Base-by-base conservation (phyloP, 2,888 invertebrate genomes). In the Eutolmus rufibarbis region DNA sequence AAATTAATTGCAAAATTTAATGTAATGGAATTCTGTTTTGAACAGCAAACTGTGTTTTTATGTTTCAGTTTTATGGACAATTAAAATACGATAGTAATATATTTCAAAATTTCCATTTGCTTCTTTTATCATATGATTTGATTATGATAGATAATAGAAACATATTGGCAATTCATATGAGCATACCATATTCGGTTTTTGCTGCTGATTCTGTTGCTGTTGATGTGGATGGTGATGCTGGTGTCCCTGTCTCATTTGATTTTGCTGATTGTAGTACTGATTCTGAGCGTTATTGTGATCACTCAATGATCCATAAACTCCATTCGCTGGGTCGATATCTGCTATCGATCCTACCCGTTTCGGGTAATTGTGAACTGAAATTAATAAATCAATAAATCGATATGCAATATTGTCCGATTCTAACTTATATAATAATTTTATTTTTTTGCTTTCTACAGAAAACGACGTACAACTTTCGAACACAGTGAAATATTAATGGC, bases 301-400 rank as follows among this genome's bases (percentile, higher is more conserved):
- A 23, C 89, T 89, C 66, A 91, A 88, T 28, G 96, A 96, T 81
- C 97, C 97, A 92, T 96, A 97, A 91, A 96, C 95, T 89, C 97
- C 97, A 93, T 97, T 98, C 86, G 98, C 94, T 1, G 99, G 99
- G 93, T 99, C 99, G 92, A 99, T 96, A 92, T 98, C 98, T 43
- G 97, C 96, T 89, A 98, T 97, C n/a, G 97, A 97, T 3, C 98
- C 98, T 91, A 98, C 96, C 91, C 95, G 95, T 89, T 96, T 94
- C 85, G 93, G 93, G 90, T 93, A 93, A 86, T 91, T 92, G 88
- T 93, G 91, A 91, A 93, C 91, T 91, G 84, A 85, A 66, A 84
- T 19, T 0, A 51, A 51, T 51, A 51, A 51, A 51, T 51, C 16
- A 51, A 51, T 51, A n/a, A 51, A n/a, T 16, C 1, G n/a, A 51